phyloP scores from a whole-genome alignment of 2,113 vertebrate genomes.

The Phalacrocorax brasilianus region DNA sequence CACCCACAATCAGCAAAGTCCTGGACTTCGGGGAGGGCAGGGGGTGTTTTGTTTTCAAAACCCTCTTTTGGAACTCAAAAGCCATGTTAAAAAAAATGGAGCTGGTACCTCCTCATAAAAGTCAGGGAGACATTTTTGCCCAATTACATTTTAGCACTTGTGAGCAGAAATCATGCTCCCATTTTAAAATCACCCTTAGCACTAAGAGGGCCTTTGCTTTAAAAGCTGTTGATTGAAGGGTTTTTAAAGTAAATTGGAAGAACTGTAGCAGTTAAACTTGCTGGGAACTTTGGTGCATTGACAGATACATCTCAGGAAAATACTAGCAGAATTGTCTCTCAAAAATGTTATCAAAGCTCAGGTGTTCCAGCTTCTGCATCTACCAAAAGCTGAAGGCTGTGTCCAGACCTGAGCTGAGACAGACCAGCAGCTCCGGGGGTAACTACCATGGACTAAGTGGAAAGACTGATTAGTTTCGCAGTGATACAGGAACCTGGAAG shows the following conservation, averaged over 20 bases:
- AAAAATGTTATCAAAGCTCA: neutral
- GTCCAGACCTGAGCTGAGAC: neutral
- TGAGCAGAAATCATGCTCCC: neutral
- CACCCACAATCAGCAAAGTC: neutral
- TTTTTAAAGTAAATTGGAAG: constrained; percentile 32
- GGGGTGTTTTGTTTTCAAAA: neutral
- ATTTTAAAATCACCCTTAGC: neutral
- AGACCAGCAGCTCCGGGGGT: neutral
- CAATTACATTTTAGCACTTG: constrained; percentile 9
- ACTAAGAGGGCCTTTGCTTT: neutral
- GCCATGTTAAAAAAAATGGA: neutral
- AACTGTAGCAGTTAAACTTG: neutral
- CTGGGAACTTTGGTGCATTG: neutral
- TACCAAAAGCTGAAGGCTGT: neutral
- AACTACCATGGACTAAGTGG: neutral
- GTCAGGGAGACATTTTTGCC: neutral
- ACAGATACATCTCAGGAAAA: neutral
- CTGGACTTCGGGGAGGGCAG: neutral
- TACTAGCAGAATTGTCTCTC: neutral
- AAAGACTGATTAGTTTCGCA: neutral
- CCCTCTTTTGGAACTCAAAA: neutral
- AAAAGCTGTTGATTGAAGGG: neutral
- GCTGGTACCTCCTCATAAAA: neutral
- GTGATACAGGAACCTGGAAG: neutral
- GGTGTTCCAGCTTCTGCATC: neutral